Percentiles rank a stretch among this genome's conserved stretches.
These are phyloP conservation scores for Pomatostomus ruficeps DNA, from an alignment of 2,113 vertebrate genomes.

Conservation along the genomic window DNA sequence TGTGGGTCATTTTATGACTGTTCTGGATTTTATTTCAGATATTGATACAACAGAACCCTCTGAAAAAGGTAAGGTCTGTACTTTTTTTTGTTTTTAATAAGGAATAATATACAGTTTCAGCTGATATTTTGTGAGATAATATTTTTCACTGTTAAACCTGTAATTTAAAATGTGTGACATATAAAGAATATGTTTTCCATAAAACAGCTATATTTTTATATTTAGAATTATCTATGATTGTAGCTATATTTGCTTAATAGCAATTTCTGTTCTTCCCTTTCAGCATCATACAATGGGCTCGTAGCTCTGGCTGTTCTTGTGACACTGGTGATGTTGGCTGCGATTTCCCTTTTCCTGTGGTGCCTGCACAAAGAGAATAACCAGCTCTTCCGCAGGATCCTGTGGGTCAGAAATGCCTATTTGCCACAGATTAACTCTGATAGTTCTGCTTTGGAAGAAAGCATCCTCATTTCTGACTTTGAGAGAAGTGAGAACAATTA, in stretches of 20 bases:
- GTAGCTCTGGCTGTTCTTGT: slow-evolving; percentile 69
- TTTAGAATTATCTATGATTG: not conserved
- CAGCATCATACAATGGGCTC: slow-evolving; percentile 74
- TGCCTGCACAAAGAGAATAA: slow-evolving; percentile 76
- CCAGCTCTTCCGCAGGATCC: slow-evolving; percentile 62
- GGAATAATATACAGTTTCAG: not conserved
- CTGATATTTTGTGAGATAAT: not conserved
- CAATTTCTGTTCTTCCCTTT: slow-evolving; percentile 29
- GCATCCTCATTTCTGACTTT: slow-evolving; percentile 85
- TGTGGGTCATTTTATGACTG: not conserved
- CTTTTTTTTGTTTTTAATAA: not conserved
- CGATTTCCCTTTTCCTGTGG: slow-evolving; percentile 71
- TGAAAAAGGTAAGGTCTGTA: slow-evolving; percentile 70
- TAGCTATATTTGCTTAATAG: not conserved
- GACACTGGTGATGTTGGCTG: slow-evolving; percentile 73
- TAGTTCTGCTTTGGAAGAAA: slow-evolving; percentile 78
- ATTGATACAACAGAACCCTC: slow-evolving; percentile 66
- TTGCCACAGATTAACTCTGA: slow-evolving; percentile 77
- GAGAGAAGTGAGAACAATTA: slow-evolving; percentile 76
- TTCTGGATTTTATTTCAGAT: slow-evolving; percentile 72
- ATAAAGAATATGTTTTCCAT: not conserved
- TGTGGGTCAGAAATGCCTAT: slow-evolving; percentile 70
- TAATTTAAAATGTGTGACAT: not conserved
- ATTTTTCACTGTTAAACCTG: not conserved
- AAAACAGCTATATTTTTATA: not conserved